Evolutionary conservation across 1,140 invertebrate genomes (phyloP), one percentile per base, ranked within the genome.

Genomic region (Phymastichus coffea): DNA sequence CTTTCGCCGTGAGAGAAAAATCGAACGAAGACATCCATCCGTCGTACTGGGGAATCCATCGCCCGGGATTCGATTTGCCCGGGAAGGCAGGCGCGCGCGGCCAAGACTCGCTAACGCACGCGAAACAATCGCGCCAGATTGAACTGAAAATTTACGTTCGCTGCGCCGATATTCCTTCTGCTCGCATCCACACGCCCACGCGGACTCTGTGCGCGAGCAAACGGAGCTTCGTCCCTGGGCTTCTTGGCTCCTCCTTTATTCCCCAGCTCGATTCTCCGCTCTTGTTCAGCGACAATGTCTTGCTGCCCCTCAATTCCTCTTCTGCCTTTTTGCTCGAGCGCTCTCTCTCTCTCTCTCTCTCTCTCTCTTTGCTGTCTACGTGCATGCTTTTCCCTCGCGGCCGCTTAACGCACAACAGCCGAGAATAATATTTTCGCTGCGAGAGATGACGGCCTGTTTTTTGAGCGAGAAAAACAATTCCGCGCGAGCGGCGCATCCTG

Each of bases 61-160:
- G 43, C 23, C 25, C 20, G 30, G 54, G 33, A 54, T 54, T 54
- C 52, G 40, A 54, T 47, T 56, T 47, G 41, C 43, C 47, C 43
- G 19, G 19, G n/a, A 7, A 43, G 15, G 7, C 23, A 15, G 4
- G 4, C 25, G 1, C n/a, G 15, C 12, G 40, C 37, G 22, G 7
- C n/a, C n/a, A n/a, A n/a, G 44, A 28, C 28, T 43, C 22, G 38
- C 46, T 33, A 37, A 46, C 49, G 43, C 33, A 35, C 15, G 51
- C 33, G 35, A 60, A 60, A 60, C 57, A 47, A 60, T 60, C 51
- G 51, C 30, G 12, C 9, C 57, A 60, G 49, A 60, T 60, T 60
- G 57, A 60, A 60, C 57, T 43, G 28, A 40, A 60, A 54, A 60
- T 60, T 60, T 60, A 60, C 57, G 51, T 54, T 41, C 43, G 25